Base-by-base conservation (phyloP, 2,113 vertebrate genomes). In the Xenopus laevis region DNA sequence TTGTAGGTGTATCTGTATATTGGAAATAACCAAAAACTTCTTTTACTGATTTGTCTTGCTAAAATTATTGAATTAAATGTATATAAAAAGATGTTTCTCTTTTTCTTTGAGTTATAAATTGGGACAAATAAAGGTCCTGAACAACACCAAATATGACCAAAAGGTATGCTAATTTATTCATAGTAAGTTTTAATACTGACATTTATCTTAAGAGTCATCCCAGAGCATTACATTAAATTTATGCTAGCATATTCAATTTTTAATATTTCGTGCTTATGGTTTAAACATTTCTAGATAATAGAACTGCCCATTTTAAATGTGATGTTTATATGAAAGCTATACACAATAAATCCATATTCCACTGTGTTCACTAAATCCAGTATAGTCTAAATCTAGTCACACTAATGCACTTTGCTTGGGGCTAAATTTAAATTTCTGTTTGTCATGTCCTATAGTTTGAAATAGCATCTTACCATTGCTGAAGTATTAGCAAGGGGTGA, bases 381-480 rank as follows among this genome's bases (percentile, higher is more conserved):
- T n/a, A 16, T n/a, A 55, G 53, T n/a, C 53, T 55, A 55, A 55
- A 16, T n/a, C 15, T 16, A 55, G 17, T 55, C 53, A 55, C 17
- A n/a, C 53, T 55, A 55, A n/a, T 16, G 7, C 45, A 47, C 13
- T 44, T 20, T 69, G 21, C 53, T 45, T 67, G 17, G 33, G 53
- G 52, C 59, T 62, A 71, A 58, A 66, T 27, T 20, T 21, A 57
- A 15, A 18, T 65, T 65, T 84, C 79, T 86, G 61, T 78, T 81
- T 79, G 60, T 71, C 67, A 78, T 69, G 62, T 27, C 68, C 64
- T 61, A 0, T 0, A 0, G 10, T 12, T 60, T 50, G 79, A 73
- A 65, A 1, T 59, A 77, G 20, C 8, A 4, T 60, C 53, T 80
- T 50, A 47, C 71, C 82, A 78, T 73, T 53, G 7, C 68, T n/a